A percentile compares a stretch with the other conserved stretches of the same genome.
Evolutionary conservation across 2,797 vertebrate species (phyloP).

Genomic region (Lithobates pipiens): DNA sequence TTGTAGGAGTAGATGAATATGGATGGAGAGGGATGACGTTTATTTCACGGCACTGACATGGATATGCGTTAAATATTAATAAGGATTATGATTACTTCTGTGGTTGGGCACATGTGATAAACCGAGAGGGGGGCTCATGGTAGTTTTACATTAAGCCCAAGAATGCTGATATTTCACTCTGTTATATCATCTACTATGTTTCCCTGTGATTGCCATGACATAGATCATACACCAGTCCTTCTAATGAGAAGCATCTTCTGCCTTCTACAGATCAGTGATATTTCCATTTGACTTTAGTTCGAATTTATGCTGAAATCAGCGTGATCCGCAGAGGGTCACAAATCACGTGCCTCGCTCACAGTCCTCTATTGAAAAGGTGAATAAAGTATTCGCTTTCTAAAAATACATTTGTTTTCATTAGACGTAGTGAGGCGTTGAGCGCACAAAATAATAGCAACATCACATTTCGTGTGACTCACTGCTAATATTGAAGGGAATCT

Average conservation of each 20-base stretch:
- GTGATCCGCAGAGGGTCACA: no score
- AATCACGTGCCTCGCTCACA: neutral
- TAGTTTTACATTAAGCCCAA: no score
- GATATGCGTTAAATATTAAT: no score
- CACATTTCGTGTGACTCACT: conserved; percentile 20
- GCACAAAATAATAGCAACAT: conserved; percentile 25
- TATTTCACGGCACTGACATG: no score
- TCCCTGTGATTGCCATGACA: neutral
- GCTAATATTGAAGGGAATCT: conserved; percentile 14
- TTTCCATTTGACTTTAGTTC: neutral
- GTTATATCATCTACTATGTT: no score
- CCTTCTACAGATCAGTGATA: neutral
- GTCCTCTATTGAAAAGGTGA: conserved; percentile 23
- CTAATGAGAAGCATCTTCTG: neutral
- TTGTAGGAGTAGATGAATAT: no score
- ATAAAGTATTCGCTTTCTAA: conserved; percentile 37
- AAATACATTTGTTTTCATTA: conserved; percentile 34
- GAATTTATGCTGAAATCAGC: conserved; percentile 22
- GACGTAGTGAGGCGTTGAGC: conserved; percentile 32
- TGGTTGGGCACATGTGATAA: no score
- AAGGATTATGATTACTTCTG: no score
- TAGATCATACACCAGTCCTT: neutral
- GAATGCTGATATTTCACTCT: no score
- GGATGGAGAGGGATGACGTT: no score
- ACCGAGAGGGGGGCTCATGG: no score